Evolutionary conservation across 2,797 vertebrate species (phyloP), one percentile per base, ranked within the genome.

Genomic region (Xyrichtys novacula): DNA sequence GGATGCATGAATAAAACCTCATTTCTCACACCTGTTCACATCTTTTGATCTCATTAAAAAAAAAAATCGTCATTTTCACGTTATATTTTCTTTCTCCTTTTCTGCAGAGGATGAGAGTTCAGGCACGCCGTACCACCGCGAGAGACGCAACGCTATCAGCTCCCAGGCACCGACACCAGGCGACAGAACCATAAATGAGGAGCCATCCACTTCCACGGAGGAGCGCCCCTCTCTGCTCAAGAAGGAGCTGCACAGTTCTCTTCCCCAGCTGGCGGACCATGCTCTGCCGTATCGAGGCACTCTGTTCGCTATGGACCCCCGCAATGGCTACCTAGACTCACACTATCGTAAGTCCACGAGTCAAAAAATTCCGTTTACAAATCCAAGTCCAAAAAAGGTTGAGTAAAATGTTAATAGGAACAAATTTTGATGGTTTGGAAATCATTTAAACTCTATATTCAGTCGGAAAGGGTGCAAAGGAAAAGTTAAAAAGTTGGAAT

Each of bases 171-270:
- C 92, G 2, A 71, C 85, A 66, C 89, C 92, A 38, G 91, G 93
- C 29, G 93, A 96, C 66, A 64, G 94, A 85, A 97, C 95, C 87
- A 91, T 96, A 83, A 96, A 88, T 15, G 97, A 99, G 86, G 97
- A 99, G 88, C 96, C 96, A 59, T 98, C 97, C 65, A 99, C 96
- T 14, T 99, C 98, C 59, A 97, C 96, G 0, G 97, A 98, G 32
- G 97, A 98, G 57, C 95, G 96, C 63, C 94, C 96, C 82, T 95
- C 96, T 28, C 78, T 97, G 91, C 96, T 98, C 88, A 99, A 99
- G 93, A 99, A 98, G 90, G 98, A 99, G 93, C 94, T 96, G 77
- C 97, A 97, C 80, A 91, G 95, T 77, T 96, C 97, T 84, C 91
- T 98, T 63, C 95, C 96, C 2, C 97, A 98, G 82, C 93, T 99